phyloP scores from a whole-genome alignment of 2,888 invertebrate genomes.

The Dilophus febrilis region DNA sequence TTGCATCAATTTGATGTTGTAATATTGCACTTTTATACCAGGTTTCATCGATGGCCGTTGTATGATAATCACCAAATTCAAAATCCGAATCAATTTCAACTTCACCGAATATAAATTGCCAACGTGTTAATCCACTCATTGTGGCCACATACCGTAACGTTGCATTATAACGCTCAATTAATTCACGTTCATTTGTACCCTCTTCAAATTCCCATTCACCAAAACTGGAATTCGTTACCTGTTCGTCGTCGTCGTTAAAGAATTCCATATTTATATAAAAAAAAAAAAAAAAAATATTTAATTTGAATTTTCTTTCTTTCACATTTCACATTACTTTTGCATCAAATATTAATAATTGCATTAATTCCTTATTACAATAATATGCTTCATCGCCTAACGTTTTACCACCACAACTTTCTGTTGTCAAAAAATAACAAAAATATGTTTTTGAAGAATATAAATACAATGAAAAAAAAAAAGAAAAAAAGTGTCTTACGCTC shows the following conservation, averaged over 20 bases:
- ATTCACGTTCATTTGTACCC: constrained; percentile 29
- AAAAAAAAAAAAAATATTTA: not conserved
- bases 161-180: constrained; percentile 52
- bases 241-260: no score
- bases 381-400: constrained; percentile 51
- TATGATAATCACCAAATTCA: constrained; percentile 60
- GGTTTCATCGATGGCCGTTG: constrained; percentile 66
- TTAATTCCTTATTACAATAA: constrained; percentile 69
- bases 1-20: constrained; percentile 59
- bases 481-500: constrained; percentile 16
- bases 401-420: constrained; percentile 47
- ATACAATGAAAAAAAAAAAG: no score
- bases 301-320: no score
- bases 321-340: no score
- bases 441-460: not conserved
- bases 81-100: constrained; percentile 33
- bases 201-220: constrained; percentile 36
- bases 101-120: constrained; percentile 58
- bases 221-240: constrained; percentile 39
- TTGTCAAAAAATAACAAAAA: not conserved
- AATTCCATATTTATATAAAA: no score
- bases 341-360: constrained; percentile 74
- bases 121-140: constrained; percentile 74
- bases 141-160: constrained; percentile 71
- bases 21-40: constrained; percentile 85